Evolutionary conservation across 2,797 vertebrate genomes (phyloP).

Genomic region (Amblyopsis hoosieri): DNA sequence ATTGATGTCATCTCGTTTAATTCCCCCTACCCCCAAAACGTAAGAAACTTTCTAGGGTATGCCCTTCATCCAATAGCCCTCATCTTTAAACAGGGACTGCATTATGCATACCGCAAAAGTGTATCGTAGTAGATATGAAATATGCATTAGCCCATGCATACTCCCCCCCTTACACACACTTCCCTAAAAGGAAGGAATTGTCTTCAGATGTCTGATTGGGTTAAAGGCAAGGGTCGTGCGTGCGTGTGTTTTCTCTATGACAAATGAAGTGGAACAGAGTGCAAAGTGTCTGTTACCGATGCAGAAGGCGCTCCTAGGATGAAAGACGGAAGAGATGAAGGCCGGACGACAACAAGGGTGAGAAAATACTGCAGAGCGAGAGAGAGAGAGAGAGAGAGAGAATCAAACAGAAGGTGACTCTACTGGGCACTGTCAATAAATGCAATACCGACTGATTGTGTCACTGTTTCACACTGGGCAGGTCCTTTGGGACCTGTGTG

Average conservation of each 20-base stretch:
- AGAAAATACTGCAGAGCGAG: constrained; percentile 4
- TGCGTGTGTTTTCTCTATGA: constrained; percentile 5
- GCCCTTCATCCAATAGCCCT: constrained; percentile 24
- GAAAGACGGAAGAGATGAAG: constrained; percentile 31
- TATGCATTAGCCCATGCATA: constrained; percentile 68
- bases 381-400: constrained; percentile 34
- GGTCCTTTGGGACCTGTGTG: constrained; percentile 49
- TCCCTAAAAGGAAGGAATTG: constrained; percentile 47
- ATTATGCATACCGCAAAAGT: constrained; percentile 75
- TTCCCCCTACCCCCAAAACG: constrained; percentile 28
- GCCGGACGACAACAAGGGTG: constrained; percentile 36
- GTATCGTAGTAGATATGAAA: constrained; percentile 73
- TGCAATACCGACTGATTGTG: constrained; percentile 78
- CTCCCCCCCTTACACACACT: constrained; percentile 1
- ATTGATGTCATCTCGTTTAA: constrained; percentile 49
- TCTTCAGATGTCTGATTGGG: constrained; percentile 62
- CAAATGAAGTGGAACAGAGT: neutral
- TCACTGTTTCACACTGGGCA: constrained; percentile 52
- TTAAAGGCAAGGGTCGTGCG: constrained; percentile 49
- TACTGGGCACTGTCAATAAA: constrained; percentile 74
- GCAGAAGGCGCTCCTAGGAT: constrained; percentile 16
- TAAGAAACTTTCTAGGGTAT: neutral
- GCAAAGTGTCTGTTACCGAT: neutral
- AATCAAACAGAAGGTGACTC: constrained; percentile 67
- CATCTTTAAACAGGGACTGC: constrained; percentile 65